Evolutionary conservation across 2,797 vertebrate genomes (phyloP).

Genomic region (Heliangelus exortis): DNA sequence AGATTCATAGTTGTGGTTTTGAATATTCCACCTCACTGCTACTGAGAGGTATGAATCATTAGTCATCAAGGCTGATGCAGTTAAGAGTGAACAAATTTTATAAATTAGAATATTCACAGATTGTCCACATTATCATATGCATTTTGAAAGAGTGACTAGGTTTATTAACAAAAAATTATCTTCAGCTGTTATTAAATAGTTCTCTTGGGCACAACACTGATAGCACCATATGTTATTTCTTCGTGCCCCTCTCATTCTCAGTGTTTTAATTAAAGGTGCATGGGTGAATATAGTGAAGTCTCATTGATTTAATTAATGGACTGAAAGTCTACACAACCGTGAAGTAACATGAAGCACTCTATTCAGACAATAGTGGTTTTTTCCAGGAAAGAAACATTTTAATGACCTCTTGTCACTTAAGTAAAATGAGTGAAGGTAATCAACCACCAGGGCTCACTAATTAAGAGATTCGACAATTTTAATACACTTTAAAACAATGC

Average conservation of each 20-base stretch:
- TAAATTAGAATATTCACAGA: not conserved
- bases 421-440: slow-evolving; percentile 5
- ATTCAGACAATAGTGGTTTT: not conserved
- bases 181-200: slow-evolving; percentile 48
- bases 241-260: not conserved
- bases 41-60: not conserved
- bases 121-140: not conserved
- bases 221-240: slow-evolving; percentile 48
- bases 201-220: slow-evolving; percentile 28
- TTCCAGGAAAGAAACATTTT: slow-evolving; percentile 23
- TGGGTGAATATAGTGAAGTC: slow-evolving; percentile 48
- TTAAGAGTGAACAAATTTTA: not conserved
- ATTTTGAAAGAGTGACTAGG: not conserved
- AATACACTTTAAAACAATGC: not conserved
- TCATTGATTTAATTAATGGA: slow-evolving; percentile 75
- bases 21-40: not conserved
- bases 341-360: slow-evolving; percentile 43
- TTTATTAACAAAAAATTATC: slow-evolving; percentile 57
- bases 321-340: slow-evolving; percentile 1
- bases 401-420: not conserved
- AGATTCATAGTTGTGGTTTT: not conserved
- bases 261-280: slow-evolving; percentile 45
- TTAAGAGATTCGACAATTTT: not conserved
- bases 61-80: not conserved
- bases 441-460: not conserved